Conservation (phyloP, 2,888 invertebrate species). For the Dastarcus helophoroides region DNA sequence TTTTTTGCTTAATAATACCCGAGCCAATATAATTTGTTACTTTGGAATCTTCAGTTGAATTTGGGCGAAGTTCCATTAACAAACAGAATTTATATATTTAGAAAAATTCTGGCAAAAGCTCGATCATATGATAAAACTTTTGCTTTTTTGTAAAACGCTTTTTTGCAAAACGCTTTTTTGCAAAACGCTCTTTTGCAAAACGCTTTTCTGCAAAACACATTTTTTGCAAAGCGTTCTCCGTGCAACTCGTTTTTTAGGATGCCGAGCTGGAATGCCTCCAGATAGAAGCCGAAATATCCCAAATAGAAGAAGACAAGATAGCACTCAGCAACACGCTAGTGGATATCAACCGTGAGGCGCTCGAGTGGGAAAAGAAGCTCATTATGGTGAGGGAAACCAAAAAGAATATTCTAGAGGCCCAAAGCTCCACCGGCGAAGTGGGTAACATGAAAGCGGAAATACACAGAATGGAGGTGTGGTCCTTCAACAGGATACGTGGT, state of each 20-base stretch:
- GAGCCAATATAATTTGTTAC: too few relatives aligned
- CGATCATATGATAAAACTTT: too few relatives aligned
- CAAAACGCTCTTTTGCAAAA: too few relatives aligned
- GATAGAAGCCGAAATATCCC: conserved; percentile 55
- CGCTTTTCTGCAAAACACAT: too few relatives aligned
- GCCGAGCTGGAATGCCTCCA: conserved; percentile 56
- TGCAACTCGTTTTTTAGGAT: conserved; percentile 40
- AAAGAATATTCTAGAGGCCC: conserved; percentile 53
- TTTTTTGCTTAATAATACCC: too few relatives aligned
- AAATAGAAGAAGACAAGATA: conserved; percentile 54
- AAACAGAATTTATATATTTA: too few relatives aligned
- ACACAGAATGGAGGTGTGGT: conserved; percentile 64
- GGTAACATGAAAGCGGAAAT: conserved; percentile 70
- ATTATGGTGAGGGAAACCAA: conserved; percentile 60
- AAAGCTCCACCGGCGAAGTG: conserved; percentile 56
- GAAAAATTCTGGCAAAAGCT: too few relatives aligned
- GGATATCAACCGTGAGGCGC: conserved; percentile 51
- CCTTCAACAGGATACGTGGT: background rate
- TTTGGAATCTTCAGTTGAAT: too few relatives aligned
- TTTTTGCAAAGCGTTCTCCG: too few relatives aligned
- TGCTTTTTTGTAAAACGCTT: too few relatives aligned
- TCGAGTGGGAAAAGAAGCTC: conserved; percentile 75
- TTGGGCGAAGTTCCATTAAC: too few relatives aligned
- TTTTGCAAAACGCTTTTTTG: too few relatives aligned
- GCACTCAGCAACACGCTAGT: conserved; percentile 52